Evolutionary conservation across 2,113 vertebrate species (phyloP).

Genomic region (Carassius gibelio): DNA sequence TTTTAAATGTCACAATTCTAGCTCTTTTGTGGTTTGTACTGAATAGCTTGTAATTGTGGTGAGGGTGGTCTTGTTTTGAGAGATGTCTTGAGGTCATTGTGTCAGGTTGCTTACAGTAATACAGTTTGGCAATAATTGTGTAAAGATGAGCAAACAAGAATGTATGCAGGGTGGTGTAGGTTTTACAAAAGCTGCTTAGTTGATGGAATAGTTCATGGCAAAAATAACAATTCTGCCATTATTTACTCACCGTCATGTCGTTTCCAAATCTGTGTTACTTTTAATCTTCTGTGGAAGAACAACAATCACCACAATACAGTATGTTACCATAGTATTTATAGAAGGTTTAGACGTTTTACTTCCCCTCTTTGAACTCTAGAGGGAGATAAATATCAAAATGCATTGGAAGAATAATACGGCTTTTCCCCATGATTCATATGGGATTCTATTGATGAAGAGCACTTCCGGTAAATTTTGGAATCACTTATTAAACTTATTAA

Average conservation of each 20-base stretch:
- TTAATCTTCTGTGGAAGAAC: not conserved
- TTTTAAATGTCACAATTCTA: not conserved
- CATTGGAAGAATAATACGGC: not conserved
- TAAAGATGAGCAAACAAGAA: too few species aligned
- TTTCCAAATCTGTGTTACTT: not conserved
- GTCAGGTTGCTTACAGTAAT: not conserved
- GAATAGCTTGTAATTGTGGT: not conserved
- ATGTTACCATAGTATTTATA: too few species aligned
- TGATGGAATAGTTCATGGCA: not conserved
- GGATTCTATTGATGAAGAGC: not conserved
- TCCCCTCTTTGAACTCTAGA: conserved; percentile 18
- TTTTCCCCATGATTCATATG: not conserved
- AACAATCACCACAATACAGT: not conserved
- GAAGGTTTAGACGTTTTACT: not conserved
- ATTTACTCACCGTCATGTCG: not conserved
- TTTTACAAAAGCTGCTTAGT: not conserved
- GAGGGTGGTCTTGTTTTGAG: not conserved
- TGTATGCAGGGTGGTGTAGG: not conserved
- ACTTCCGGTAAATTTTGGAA: not conserved
- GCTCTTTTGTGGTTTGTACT: not conserved
- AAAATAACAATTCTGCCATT: not conserved
- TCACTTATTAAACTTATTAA: not conserved
- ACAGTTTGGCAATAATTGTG: not conserved
- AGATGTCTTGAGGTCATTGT: not conserved
- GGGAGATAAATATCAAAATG: conserved; percentile 38